phyloP scores from a whole-genome alignment of 2,888 invertebrate genomes.

The Heteropelma amictum region DNA sequence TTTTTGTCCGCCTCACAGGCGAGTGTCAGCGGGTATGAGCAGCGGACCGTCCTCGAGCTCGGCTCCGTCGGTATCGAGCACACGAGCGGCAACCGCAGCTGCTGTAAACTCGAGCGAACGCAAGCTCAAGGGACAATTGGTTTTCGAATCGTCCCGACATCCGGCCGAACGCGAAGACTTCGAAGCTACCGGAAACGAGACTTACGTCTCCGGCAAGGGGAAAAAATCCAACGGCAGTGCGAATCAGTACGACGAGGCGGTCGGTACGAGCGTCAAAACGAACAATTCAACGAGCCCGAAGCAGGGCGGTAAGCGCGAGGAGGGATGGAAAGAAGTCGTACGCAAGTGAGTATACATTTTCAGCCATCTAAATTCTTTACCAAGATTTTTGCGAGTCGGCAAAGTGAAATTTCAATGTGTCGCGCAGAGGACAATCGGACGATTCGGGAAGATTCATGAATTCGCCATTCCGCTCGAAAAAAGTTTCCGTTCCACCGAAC shows the following conservation, averaged over 20 bases:
- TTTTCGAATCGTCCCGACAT: conserved; percentile 86
- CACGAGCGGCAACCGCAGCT: conserved; percentile 62
- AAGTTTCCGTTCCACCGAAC: conserved; percentile 95
- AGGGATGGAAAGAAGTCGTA: conserved; percentile 98
- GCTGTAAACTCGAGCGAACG: conserved; percentile 67
- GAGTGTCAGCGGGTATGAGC: conserved; percentile 63
- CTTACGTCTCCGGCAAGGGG: conserved; percentile 78
- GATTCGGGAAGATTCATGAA: conserved; percentile 77
- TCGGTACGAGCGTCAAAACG: conserved; percentile 69
- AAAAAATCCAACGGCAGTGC: conserved; percentile 74
- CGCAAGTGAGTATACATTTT: conserved; percentile 82
- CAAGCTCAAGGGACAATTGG: conserved; percentile 80
- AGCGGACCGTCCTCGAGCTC: conserved; percentile 60
- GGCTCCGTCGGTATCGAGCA: conserved; percentile 61
- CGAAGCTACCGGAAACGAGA: conserved; percentile 85
- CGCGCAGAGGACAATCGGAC: conserved; percentile 74
- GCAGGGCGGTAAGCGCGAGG: conserved; percentile 86
- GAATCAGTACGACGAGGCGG: conserved; percentile 70
- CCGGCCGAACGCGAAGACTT: conserved; percentile 87
- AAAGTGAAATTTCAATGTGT: not conserved
- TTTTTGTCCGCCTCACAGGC: conserved; percentile 57
- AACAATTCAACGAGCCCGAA: conserved; percentile 84
- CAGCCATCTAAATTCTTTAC: not conserved
- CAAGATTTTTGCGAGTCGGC: not conserved
- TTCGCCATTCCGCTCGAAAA: conserved; percentile 86